Conservation (phyloP, 2,113 vertebrate genomes). For the Clarias batrachus region DNA sequence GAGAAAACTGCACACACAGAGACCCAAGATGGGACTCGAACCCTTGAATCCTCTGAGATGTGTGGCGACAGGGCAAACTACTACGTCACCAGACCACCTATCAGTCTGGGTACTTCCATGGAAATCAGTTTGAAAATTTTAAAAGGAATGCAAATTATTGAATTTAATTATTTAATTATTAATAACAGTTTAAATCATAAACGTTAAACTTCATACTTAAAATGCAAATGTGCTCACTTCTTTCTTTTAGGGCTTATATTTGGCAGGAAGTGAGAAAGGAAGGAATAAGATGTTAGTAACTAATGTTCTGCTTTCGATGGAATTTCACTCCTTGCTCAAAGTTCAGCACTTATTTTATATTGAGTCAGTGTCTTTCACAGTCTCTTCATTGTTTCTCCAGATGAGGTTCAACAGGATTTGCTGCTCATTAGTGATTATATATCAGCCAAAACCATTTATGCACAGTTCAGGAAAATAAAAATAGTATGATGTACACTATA, state of each 20-base stretch:
- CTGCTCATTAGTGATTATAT: neutral
- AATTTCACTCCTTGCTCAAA: neutral
- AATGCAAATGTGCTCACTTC: neutral
- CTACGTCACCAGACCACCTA: no score
- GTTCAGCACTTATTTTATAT: neutral
- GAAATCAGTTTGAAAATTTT: neutral
- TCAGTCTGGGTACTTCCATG: neutral
- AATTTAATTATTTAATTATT: no score
- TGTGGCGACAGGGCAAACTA: no score
- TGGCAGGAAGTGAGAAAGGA: constrained; percentile 6
- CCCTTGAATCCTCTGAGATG: no score
- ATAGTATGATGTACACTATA: no score
- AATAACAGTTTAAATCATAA: neutral
- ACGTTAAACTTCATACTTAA: neutral
- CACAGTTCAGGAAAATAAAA: no score
- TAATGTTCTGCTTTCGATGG: neutral
- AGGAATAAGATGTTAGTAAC: neutral
- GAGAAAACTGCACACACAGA: no score
- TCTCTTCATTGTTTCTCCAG: constrained; percentile 23
- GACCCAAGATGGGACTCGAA: no score
- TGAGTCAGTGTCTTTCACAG: constrained; percentile 7
- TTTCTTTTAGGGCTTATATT: neutral
- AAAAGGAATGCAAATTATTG: neutral
- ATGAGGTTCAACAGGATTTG: constrained; percentile 17
- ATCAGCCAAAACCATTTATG: no score